Percentiles rank a stretch among this genome's conserved stretches.
phyloP scores from a whole-genome alignment of 1,140 invertebrate genomes.

The Cecropterus lyciades region DNA sequence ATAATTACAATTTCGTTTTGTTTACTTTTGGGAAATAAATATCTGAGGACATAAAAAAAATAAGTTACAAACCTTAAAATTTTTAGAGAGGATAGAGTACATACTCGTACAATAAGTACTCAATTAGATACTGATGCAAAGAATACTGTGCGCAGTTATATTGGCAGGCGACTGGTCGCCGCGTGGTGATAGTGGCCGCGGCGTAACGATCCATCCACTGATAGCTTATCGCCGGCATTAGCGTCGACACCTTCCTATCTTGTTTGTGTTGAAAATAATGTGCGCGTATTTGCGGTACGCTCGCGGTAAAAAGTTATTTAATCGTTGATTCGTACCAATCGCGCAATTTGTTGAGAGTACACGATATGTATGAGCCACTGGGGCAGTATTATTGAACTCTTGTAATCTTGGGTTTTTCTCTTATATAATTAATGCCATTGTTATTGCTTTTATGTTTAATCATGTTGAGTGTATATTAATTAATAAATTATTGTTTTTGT shows the following conservation, averaged over 20 bases:
- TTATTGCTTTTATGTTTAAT: too few relatives aligned
- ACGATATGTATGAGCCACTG: too few relatives aligned
- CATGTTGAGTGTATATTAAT: not conserved
- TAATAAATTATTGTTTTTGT: slow-evolving; percentile 5
- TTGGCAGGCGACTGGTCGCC: not conserved
- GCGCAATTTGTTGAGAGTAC: not conserved
- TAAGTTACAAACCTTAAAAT: too few relatives aligned
- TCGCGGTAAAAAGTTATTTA: slow-evolving; percentile 19
- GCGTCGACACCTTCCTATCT: slow-evolving; percentile 64
- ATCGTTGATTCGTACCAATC: not conserved
- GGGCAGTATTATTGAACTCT: too few relatives aligned
- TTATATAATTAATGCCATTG: not conserved
- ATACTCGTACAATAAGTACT: not conserved
- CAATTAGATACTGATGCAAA: slow-evolving; percentile 4
- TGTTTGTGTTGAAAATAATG: slow-evolving; percentile 58
- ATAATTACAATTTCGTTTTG: too few relatives aligned
- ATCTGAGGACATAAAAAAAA: too few relatives aligned
- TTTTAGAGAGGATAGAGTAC: too few relatives aligned
- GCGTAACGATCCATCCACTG: slow-evolving; percentile 39
- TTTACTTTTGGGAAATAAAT: too few relatives aligned
- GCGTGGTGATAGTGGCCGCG: slow-evolving; percentile 1
- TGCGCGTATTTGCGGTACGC: slow-evolving; percentile 41
- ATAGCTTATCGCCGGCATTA: slow-evolving; percentile 65
- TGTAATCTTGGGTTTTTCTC: too few relatives aligned
- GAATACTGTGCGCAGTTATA: slow-evolving; percentile 1